Conservation (phyloP, 2,797 vertebrate genomes). For the Enteromius afrohamiltoni region DNA sequence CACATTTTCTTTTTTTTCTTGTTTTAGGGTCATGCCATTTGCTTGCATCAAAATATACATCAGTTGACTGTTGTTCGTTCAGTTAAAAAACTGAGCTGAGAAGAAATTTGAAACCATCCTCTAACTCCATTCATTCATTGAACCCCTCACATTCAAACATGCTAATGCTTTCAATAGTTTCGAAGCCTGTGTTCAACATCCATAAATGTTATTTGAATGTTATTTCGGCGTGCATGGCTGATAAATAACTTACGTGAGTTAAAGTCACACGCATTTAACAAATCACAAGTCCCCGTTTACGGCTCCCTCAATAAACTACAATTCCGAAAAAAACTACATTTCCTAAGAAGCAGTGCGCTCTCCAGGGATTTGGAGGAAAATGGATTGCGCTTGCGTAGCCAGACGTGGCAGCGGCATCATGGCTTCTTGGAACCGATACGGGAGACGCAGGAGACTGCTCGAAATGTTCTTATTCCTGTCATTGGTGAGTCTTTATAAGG, state of each 20-base stretch:
- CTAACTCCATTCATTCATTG: background rate
- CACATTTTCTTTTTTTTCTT: background rate
- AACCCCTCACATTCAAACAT: background rate
- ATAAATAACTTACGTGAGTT: background rate
- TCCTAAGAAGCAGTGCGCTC: conserved; percentile 67
- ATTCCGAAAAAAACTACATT: conserved; percentile 65
- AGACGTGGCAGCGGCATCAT: conserved; percentile 88
- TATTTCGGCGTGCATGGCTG: background rate
- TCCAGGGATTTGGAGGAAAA: conserved; percentile 58
- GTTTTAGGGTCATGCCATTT: background rate
- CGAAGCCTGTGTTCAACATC: background rate
- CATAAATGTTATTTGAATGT: background rate
- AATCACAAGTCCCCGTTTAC: background rate
- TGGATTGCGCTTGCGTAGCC: conserved; percentile 78
- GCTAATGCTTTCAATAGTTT: background rate
- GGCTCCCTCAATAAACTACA: background rate
- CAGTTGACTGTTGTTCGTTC: background rate
- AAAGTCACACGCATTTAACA: background rate
- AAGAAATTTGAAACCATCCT: background rate
- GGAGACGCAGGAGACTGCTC: conserved; percentile 73
- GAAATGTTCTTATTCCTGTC: conserved; percentile 74
- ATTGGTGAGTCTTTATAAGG: conserved; percentile 73
- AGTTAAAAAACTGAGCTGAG: background rate
- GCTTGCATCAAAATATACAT: background rate
- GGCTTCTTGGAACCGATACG: conserved; percentile 76